Base-by-base conservation (phyloP, 2,797 vertebrate species). In the Peromyscus nudipes region DNA sequence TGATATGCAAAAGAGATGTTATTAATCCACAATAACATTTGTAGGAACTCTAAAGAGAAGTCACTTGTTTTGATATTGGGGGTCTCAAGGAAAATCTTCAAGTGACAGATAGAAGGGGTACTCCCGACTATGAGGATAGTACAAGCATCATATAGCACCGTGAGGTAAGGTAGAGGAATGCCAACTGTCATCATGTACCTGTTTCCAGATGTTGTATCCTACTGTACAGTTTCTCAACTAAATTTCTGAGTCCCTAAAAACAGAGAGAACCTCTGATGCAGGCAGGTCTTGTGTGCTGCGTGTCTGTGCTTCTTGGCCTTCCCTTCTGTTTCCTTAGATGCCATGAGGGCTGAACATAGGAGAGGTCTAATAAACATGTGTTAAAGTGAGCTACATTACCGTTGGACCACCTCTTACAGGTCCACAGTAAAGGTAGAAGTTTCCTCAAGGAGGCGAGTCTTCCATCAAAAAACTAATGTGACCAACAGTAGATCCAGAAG, bases 31-130 rank as follows among this genome's bases (percentile, higher is more conserved):
- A 85, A n/a, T 73, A 67, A 95, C 27, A 84, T 67, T 83, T 89
- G 69, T 23, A 43, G 52, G n/a, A 96, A 88, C 1, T 34, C 55
- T 92, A 14, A 94, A 7, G 11, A 80, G 27, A 65, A 92, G 3
- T 65, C 16, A 60, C 27, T 93, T 62, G 21, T 34, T 96, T 95
- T 93, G 27, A 16, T 75, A 55, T 76, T 85, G 71, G 73, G 71
- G 2, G 6, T 88, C 57, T 96, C 57, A 92, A 57, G 93, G 67
- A 89, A 93, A 34, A 25, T 4, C 90, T 94, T 89, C 62, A 81
- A n/a, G 40, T 87, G 65, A 89, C 25, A 92, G 1, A 25, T 62
- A 4, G 64, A 90, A 17, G 55, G 19, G 25, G 60, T n/a, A 88
- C 49, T 86, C 37, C 40, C 71, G 80, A 87, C 76, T 60, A 73